Evolutionary conservation across 2,797 vertebrate species (phyloP).

Genomic region (Aselliscus stoliczkanus): DNA sequence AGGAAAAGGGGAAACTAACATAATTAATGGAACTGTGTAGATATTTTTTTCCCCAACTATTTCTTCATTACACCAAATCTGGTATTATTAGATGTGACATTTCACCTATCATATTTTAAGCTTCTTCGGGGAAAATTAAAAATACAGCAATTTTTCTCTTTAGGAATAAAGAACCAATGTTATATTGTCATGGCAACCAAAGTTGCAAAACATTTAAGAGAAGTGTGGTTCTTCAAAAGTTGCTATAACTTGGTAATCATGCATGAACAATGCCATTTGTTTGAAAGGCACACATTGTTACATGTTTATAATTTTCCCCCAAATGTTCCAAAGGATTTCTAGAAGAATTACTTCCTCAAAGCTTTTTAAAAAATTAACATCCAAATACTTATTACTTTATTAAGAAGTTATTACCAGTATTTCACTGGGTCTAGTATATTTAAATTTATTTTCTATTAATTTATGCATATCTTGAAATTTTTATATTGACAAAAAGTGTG

Average conservation of each 20-base stretch:
- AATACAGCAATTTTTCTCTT: slow-evolving; percentile 42
- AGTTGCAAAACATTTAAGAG: slow-evolving; percentile 59
- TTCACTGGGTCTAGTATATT: neutral
- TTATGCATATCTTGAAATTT: slow-evolving; percentile 12
- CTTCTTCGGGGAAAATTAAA: slow-evolving; percentile 45
- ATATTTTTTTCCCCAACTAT: neutral
- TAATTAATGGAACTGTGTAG: neutral
- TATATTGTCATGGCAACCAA: slow-evolving; percentile 67
- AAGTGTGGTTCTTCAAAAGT: slow-evolving; percentile 39
- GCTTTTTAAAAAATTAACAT: slow-evolving; percentile 27
- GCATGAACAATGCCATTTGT: slow-evolving; percentile 37
- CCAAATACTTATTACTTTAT: slow-evolving; percentile 43
- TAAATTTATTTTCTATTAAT: slow-evolving; percentile 12
- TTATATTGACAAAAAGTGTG: slow-evolving; percentile 5
- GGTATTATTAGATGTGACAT: slow-evolving; percentile 42
- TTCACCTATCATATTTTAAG: slow-evolving; percentile 52
- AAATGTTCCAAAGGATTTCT: slow-evolving; percentile 1
- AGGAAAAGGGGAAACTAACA: neutral
- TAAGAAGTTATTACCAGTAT: slow-evolving; percentile 37
- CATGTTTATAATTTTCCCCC: slow-evolving; percentile 16
- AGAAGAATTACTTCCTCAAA: slow-evolving; percentile 12
- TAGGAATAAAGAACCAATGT: slow-evolving; percentile 7
- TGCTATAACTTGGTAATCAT: slow-evolving; percentile 8
- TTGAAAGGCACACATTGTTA: slow-evolving; percentile 35
- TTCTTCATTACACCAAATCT: slow-evolving; percentile 8